Base-by-base conservation (phyloP, 2,888 invertebrate genomes). In the Cotesia congregata region DNA sequence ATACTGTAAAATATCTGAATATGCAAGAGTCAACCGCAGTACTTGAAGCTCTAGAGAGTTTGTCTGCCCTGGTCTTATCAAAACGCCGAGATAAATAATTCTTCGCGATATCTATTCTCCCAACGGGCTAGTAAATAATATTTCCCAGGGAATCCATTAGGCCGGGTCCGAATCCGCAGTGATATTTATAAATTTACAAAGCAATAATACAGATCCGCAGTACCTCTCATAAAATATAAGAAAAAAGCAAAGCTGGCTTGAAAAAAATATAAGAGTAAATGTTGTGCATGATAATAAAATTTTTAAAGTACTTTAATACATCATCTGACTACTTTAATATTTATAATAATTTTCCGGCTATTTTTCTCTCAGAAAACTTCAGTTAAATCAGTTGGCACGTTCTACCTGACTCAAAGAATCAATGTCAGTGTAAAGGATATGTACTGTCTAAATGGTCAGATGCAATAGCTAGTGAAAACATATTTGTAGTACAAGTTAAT, bases 361-460 rank as follows among this genome's bases (percentile, higher is more conserved):
- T 41, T 9, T 7, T 41, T 17, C 71, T 61, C 59, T 38, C 39
- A 61, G 61, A 71, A 39, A 61, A 40, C 15, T 61, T 39, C 39
- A 41, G 7, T 71, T 71, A 61, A 15, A 15, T 39, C 7, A 9
- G 6, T 62, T 39, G 71, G 17, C 38, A 61, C 38, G 2, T 62
- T 39, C 61, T 7, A 7, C 15, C 61, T 62, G n/a, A 30, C 39
- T 40, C 15, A n/a, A 38, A 39, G 40, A 61, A 71, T 71, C 71
- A 71, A 61, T 71, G 71, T 71, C 59, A 39, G 61, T 38, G 62
- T 61, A 62, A 61, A 71, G 15, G n/a, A 71, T 61, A 61, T 71
- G 17, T 40, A 7, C 17, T 39, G 38, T 70, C 59, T 59, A 70
- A 70, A 60, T 50, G 20, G 70, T 38, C 38, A 70, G 30, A 30